A percentile compares a stretch with the other conserved stretches of the same genome.
phyloP scores from a whole-genome alignment of 2,888 invertebrate genomes.

The Hyposoter dolosus region DNA sequence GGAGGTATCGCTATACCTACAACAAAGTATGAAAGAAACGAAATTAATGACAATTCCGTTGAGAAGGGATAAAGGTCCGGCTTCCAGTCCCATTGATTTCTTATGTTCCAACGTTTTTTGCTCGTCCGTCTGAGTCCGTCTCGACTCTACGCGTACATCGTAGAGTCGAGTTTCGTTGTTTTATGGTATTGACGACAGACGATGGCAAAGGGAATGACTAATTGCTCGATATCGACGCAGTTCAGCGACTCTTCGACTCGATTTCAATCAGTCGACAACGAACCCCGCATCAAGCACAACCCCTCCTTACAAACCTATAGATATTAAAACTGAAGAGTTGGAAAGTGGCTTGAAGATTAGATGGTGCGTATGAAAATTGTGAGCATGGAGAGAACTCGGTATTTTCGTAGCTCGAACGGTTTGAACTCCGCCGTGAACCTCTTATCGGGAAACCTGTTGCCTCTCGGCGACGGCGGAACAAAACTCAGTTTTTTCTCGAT shows the following conservation, averaged over 20 bases:
- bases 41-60: background rate
- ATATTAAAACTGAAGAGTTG: background rate
- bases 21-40: no score
- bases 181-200: no score
- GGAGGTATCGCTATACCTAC: no score
- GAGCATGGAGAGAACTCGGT: background rate
- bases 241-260: background rate
- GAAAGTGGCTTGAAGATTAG: background rate
- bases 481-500: background rate
- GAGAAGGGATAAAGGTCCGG: background rate
- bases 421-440: conserved; percentile 69
- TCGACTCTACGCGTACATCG: background rate
- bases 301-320: no score
- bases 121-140: background rate
- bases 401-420: conserved; percentile 69
- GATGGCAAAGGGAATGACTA: conserved; percentile 5
- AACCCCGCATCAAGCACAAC: background rate
- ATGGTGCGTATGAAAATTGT: background rate
- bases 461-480: conserved; percentile 41
- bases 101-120: background rate
- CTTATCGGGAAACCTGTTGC: conserved; percentile 72
- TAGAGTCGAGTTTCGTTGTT: background rate
- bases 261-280: conserved; percentile 1
- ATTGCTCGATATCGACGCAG: background rate
- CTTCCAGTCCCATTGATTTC: background rate